Evolutionary conservation across 2,113 vertebrate species (phyloP).

Genomic region (Daphoenositta chrysoptera): DNA sequence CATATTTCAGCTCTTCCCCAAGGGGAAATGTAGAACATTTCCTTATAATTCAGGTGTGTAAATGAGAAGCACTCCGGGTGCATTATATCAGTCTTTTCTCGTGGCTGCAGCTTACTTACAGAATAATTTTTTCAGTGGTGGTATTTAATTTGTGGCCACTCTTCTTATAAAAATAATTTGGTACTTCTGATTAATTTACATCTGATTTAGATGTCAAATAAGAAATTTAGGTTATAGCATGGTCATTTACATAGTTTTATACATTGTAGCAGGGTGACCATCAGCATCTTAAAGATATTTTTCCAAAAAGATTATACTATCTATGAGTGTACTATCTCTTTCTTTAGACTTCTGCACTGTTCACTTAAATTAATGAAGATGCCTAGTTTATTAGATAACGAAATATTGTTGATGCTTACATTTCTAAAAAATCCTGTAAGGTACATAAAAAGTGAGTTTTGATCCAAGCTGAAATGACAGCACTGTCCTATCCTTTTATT

Average conservation of each 20-base stretch:
- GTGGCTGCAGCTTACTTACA: background rate
- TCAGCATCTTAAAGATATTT: background rate
- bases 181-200: background rate
- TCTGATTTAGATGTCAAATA: background rate
- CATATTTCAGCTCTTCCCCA: background rate
- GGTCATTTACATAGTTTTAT: background rate
- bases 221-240: background rate
- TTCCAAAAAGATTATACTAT: background rate
- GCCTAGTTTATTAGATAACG: background rate
- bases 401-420: background rate
- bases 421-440: background rate
- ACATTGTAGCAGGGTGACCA: background rate
- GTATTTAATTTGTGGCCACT: background rate
- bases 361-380: background rate
- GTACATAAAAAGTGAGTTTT: slow-evolving; percentile 3
- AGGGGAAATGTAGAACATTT: slow-evolving; percentile 31
- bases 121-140: background rate
- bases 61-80: background rate
- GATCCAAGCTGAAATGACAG: slow-evolving; percentile 47
- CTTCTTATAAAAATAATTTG: background rate
- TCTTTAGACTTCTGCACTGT: background rate
- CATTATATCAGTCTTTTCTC: background rate
- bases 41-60: slow-evolving; percentile 39
- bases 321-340: background rate
- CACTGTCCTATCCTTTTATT: slow-evolving; percentile 45